Percentiles rank a stretch among this genome's conserved stretches.
Conservation (phyloP, 2,113 vertebrate species). For the Accipiter cooperii region DNA sequence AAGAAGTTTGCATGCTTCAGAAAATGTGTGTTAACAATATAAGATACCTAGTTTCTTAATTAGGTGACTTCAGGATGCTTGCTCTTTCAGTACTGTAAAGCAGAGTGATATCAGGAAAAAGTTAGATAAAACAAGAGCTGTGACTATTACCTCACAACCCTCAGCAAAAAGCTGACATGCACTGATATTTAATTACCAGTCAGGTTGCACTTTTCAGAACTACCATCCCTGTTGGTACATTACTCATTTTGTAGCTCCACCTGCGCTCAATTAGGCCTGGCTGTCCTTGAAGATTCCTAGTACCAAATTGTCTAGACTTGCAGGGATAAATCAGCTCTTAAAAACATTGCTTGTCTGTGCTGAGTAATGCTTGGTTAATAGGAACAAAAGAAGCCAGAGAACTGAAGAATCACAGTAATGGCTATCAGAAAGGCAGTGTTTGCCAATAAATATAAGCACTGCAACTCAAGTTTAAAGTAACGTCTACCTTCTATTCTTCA, state of each 20-base stretch:
- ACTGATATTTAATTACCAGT: neutral
- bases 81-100: neutral
- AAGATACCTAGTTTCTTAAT: neutral
- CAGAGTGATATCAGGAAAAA: neutral
- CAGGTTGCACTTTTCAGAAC: neutral
- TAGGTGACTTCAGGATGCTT: neutral
- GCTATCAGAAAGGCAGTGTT: neutral
- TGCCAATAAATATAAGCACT: neutral
- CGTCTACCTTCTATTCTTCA: neutral
- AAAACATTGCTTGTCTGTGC: neutral
- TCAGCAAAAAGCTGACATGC: neutral
- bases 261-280: neutral
- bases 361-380: neutral
- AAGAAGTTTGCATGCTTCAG: neutral
- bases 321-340: neutral
- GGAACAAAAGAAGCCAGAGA: neutral
- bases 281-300: slow-evolving; percentile 5
- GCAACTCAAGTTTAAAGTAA: neutral
- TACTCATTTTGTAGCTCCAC: slow-evolving; percentile 12
- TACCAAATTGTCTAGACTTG: neutral
- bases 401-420: neutral
- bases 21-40: neutral
- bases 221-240: neutral
- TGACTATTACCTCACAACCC: neutral
- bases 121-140: neutral